Percentiles rank a stretch among this genome's conserved stretches.
Conservation (phyloP, 2,113 vertebrate genomes). For the Machaerirhynchus nigripectus region DNA sequence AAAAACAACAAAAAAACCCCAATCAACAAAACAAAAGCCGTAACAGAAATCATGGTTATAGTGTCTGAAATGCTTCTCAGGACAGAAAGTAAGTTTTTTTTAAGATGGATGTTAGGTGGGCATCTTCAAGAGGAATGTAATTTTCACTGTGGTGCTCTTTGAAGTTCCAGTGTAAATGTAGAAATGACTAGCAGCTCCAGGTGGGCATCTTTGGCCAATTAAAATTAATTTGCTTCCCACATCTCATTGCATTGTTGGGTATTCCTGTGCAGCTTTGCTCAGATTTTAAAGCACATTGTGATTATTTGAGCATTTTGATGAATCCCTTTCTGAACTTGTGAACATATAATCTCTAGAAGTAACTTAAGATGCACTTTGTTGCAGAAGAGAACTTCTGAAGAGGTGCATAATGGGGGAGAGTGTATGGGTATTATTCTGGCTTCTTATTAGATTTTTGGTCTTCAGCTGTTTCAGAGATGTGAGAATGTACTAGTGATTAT, state of each 20-base stretch:
- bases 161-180: neutral
- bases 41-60: neutral
- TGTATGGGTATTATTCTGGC: neutral
- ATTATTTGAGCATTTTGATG: neutral
- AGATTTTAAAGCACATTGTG: neutral
- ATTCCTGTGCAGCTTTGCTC: neutral
- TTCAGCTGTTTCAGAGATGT: neutral
- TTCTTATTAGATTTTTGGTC: neutral
- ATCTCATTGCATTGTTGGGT: neutral
- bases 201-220: neutral
- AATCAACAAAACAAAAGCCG: neutral
- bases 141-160: conserved; percentile 11
- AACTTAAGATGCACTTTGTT: neutral
- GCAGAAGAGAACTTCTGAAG: neutral
- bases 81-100: neutral
- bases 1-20: neutral
- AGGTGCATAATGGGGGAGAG: neutral
- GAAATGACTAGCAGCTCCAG: neutral
- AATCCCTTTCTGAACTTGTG: neutral
- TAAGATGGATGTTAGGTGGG: conserved; percentile 6
- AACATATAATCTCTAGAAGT: neutral
- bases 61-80: neutral
- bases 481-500: neutral
- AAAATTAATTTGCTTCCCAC: neutral
- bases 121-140: neutral